Percentiles rank a stretch among this genome's conserved stretches.
phyloP scores from a whole-genome alignment of 2,113 vertebrate species.

The Urocolius indicus region DNA sequence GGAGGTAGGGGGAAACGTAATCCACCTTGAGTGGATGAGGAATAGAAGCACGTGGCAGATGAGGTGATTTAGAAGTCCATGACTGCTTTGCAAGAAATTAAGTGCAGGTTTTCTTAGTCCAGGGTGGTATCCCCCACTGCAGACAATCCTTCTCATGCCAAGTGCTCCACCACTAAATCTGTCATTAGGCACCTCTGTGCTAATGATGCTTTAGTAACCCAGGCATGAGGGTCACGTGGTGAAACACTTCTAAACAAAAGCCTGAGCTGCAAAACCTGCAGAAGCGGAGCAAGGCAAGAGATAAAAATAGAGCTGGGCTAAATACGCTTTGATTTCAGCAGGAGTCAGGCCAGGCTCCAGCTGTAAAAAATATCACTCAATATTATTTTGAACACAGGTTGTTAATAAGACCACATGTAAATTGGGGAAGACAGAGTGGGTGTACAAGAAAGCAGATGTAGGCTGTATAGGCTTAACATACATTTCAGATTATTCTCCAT shows the following conservation, averaged over 20 bases:
- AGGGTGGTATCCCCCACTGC: not conserved
- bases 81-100: not conserved
- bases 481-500: conserved; percentile 18
- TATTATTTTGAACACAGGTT: not conserved
- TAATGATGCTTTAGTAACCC: not conserved
- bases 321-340: not conserved
- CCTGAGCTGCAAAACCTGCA: not conserved
- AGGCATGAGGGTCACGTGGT: not conserved
- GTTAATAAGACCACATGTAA: not conserved
- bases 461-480: not conserved
- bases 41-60: not conserved
- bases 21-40: not conserved
- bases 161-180: not conserved
- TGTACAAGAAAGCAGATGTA: not conserved
- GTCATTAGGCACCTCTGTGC: not conserved
- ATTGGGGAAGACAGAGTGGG: not conserved
- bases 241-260: not conserved
- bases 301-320: not conserved
- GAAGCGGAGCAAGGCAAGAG: not conserved
- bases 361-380: not conserved
- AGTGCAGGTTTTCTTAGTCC: not conserved
- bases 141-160: not conserved
- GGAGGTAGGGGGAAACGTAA: not conserved
- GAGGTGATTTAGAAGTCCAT: conserved; percentile 45
- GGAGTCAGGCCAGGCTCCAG: not conserved